Base-by-base conservation (phyloP, 30 jellyfish, hydroid and myxozoan species). In the Aurelia aurita region DNA sequence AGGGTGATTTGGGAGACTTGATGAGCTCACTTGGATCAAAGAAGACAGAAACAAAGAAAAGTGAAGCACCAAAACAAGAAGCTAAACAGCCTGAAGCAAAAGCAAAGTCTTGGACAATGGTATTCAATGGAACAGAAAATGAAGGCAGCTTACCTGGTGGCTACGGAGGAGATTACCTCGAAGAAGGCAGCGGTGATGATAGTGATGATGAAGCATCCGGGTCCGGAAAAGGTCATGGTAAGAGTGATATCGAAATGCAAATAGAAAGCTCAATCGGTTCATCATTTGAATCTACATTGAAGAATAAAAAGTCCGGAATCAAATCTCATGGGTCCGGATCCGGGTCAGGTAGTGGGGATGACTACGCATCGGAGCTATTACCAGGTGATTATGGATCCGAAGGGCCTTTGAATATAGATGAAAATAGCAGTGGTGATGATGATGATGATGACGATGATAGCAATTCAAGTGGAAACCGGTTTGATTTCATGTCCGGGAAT, bases 201-300 rank as follows among this genome's bases (percentile, higher is more conserved):
- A 63, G 82, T 44, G 78, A 77, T 45, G 94, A 63, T 23, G 64
- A 54, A 12, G 89, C 53, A 21, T 62, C 96, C 2, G 95, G 96
- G 23, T 80, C 93, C 27, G 98, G 94, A 27, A 28, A 89, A 11
- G 96, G 86, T 1, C 84, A 76, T 13, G 88, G 49, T 14, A 82
- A 82, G 32, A 76, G 93, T 20, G 97, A 93, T 34, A 92, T 95
- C 44, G 98, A 95, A 73, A 74, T 95, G 91, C 96, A 95, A 75
- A 93, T 95, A 15, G 97, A 90, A 39, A 95, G 99, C 68, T 95
- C 99, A 3, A 89, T 95, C 51, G 99, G 97, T 4, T 79, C 96
- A 13, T 95, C 99, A 39, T 95, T 81, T 63, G 99, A 95, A 62
- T 92, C 97, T 15, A 89, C 98, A n/a, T 45, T 95, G 82, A 85